Conservation (phyloP, 2,797 vertebrate species). For the Mareca penelope region DNA sequence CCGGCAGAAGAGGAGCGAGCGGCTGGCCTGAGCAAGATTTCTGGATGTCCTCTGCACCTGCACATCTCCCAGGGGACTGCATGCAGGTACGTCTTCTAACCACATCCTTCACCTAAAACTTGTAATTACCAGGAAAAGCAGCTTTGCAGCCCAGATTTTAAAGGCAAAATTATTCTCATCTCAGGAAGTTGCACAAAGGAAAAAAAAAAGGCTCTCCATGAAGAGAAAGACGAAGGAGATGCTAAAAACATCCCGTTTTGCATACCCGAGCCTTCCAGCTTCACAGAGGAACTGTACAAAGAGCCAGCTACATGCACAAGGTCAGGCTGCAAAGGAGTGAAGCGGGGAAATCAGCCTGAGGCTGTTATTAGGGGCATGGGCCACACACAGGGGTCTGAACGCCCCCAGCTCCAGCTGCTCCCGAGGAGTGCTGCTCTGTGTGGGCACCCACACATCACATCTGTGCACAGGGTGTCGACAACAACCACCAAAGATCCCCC, state of each 20-base stretch:
- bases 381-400: not conserved
- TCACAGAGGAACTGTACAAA: not conserved
- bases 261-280: not conserved
- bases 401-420: not conserved
- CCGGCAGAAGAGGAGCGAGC: not conserved
- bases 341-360: accelerated
- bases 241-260: not conserved
- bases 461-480: not conserved
- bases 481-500: not conserved
- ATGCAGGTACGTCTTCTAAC: not conserved
- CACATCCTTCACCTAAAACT: not conserved
- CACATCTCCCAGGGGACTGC: not conserved
- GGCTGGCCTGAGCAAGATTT: not conserved
- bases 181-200: not conserved
- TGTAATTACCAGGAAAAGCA: not conserved
- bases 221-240: not conserved
- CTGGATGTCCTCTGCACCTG: not conserved
- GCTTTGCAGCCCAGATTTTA: not conserved
- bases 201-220: not conserved
- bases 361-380: not conserved
- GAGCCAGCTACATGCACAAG: not conserved
- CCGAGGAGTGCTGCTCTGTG: not conserved
- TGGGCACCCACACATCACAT: not conserved
- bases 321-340: not conserved
- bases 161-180: not conserved